Conservation (phyloP, 2,797 vertebrate genomes). For the Ceryle rudis region DNA sequence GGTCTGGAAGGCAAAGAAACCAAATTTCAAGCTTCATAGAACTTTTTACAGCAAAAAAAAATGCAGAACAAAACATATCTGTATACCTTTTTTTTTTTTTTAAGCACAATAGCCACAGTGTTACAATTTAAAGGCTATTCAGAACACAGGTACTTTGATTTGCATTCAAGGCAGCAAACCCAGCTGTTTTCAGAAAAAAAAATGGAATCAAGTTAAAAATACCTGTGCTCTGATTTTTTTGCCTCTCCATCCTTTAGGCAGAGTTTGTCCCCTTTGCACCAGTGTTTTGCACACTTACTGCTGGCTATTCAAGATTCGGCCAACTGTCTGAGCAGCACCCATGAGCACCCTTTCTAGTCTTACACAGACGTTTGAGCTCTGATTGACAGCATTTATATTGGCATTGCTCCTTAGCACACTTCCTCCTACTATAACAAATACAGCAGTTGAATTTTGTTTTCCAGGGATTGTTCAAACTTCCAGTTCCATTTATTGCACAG, state of each 20-base stretch:
- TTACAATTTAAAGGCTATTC: not conserved
- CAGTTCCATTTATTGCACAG: not conserved
- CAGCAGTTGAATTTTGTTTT: not conserved
- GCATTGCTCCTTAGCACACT: not conserved
- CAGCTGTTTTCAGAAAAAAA: not conserved
- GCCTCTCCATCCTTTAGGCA: not conserved
- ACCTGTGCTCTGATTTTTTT: not conserved
- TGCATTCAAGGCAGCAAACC: not conserved
- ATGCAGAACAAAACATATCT: not conserved
- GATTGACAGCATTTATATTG: not conserved
- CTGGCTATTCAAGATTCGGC: not conserved
- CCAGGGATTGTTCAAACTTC: not conserved
- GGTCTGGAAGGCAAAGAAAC: not conserved
- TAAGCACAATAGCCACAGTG: not conserved
- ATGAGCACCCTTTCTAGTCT: not conserved
- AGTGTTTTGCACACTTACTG: not conserved
- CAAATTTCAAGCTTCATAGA: not conserved
- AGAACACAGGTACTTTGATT: not conserved
- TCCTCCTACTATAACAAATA: not conserved
- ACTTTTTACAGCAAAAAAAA: not conserved
- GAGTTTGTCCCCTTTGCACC: not conserved
- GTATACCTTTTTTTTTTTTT: not conserved
- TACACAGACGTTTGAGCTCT: not conserved
- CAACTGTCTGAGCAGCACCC: not conserved
- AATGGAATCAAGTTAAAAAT: not conserved